Base-by-base conservation (phyloP, 2,888 invertebrate species). In the Torymus aiolomorphi region DNA sequence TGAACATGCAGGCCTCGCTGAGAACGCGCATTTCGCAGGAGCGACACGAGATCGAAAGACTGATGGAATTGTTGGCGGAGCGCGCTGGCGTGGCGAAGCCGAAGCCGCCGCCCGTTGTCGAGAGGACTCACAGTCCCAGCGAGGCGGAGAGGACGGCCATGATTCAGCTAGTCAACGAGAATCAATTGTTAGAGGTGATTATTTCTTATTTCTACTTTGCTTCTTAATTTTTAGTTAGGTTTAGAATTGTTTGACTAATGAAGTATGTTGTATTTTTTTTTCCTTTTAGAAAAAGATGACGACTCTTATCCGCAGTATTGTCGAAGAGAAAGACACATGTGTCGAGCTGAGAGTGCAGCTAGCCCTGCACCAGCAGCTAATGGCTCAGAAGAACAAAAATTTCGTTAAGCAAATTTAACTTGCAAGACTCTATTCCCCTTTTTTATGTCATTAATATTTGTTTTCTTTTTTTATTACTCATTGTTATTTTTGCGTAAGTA, bases 1-100 rank as follows among this genome's bases (percentile, higher is more conserved):
- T 95, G 49, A 93, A 93, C 82, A 91, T 96, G 85, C 95, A 95
- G 83, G 93, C 94, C 0, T 91, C 94, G 66, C 89, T 96, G 13
- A 93, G 94, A 87, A 93, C 93, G 0, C 93, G 94, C 86, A 95
- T 96, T 74, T 93, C 94, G 86, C 92, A 93, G 0, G 96, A 96
- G 90, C 94, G 93, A 84, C 93, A 93, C 59, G 95, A 96, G 91
- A 94, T 96, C 14, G 93, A 94, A 31, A 93, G 92, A 82, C 90
- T 95, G 16, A 92, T 82, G 61, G 88, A 89, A 61, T 85, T 86
- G 80, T 80, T 90, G 24, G 80, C 84, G 1, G 88, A 89, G 76
- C 85, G 83, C 13, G 86, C 86, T 52, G 82, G 80, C 12, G 84
- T 85, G 8, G 42, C 42, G 42, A 42, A 42, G 42, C 42, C 42